Evolutionary conservation across 2,113 vertebrate genomes (phyloP).

Genomic region (Siniperca chuatsi): DNA sequence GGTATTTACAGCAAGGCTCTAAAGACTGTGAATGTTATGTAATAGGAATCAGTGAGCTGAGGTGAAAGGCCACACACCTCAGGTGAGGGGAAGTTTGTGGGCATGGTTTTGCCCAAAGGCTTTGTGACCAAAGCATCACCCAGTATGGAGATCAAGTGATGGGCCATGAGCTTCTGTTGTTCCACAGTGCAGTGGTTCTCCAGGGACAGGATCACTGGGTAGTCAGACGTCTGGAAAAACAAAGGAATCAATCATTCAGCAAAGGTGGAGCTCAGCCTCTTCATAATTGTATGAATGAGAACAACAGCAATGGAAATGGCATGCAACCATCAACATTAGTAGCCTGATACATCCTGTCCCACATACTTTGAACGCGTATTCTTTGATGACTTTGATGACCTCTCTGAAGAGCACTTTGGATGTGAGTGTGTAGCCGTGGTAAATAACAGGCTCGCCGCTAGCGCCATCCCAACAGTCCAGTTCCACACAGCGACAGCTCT

Average conservation of each 20-base stretch:
- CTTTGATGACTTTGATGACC: constrained; percentile 92
- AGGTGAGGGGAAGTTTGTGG: constrained; percentile 90
- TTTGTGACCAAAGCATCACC: constrained; percentile 87
- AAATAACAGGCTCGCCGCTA: constrained; percentile 92
- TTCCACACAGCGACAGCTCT: constrained; percentile 96
- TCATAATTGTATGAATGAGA: background rate
- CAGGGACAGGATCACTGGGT: constrained; percentile 95
- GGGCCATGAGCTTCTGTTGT: constrained; percentile 93
- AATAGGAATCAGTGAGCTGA: background rate
- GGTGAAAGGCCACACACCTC: constrained; percentile 81
- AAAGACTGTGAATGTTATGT: too few species aligned
- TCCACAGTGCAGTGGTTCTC: constrained; percentile 94
- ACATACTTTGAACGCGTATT: constrained; percentile 95
- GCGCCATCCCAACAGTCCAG: constrained; percentile 96
- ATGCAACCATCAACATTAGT: background rate
- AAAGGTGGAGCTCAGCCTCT: background rate
- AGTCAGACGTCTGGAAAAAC: constrained; percentile 86
- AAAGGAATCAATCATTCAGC: background rate
- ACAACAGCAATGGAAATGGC: background rate
- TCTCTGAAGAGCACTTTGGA: constrained; percentile 96
- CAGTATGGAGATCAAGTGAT: constrained; percentile 88
- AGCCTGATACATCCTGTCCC: background rate
- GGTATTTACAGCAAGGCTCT: background rate
- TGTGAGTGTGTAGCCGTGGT: constrained; percentile 96
- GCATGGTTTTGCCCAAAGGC: constrained; percentile 83